Conservation (phyloP, 2,113 vertebrate species). For the Ptilonorhynchus violaceus region DNA sequence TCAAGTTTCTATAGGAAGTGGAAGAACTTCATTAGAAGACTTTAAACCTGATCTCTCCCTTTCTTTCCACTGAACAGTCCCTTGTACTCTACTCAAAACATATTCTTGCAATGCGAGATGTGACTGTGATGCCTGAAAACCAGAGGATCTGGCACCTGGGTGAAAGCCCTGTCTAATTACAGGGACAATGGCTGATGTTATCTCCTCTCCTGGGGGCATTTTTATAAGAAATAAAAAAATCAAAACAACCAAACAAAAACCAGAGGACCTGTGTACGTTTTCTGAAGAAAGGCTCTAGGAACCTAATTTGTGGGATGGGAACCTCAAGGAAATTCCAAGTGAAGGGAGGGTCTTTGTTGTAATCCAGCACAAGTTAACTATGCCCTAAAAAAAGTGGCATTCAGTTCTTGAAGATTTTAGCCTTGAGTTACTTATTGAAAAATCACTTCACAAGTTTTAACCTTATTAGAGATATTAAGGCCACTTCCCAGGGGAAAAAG, state of each 20-base stretch:
- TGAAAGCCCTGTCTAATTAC: not conserved
- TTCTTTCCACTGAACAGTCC: not conserved
- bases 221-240: not conserved
- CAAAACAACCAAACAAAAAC: not conserved
- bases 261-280: not conserved
- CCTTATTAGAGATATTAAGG: not conserved
- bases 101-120: not conserved
- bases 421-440: not conserved
- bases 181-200: not conserved
- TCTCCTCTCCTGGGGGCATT: not conserved
- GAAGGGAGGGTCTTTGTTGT: not conserved
- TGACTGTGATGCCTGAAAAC: not conserved
- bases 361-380: not conserved
- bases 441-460: not conserved
- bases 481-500: not conserved
- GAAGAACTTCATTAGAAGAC: not conserved
- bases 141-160: not conserved
- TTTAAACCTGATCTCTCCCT: not conserved
- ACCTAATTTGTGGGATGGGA: not conserved
- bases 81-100: not conserved
- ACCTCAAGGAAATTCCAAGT: not conserved
- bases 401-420: not conserved
- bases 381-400: not conserved
- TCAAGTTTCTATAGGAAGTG: not conserved
- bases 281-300: not conserved